Base-by-base conservation (phyloP, 2,113 vertebrate species). In the Hystrix cristata region DNA sequence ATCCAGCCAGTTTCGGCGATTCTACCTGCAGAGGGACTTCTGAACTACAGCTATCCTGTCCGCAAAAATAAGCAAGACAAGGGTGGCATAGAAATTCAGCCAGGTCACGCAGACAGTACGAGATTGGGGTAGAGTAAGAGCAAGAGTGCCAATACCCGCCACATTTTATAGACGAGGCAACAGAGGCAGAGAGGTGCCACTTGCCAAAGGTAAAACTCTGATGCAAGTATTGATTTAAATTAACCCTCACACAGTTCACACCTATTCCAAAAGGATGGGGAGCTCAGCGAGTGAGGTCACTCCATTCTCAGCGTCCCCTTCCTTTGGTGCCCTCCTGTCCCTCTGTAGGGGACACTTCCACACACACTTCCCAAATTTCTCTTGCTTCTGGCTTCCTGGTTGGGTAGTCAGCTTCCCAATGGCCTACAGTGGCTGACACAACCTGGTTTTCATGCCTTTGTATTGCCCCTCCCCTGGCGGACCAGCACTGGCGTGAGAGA, bases 201-300 rank as follows among this genome's bases (percentile, higher is more conserved):
- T 31, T 34, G 82, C 55, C 62, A 79, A 67, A 18, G 38, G 53
- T 60, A 89, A 38, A 53, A 19, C 46, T 57, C 48, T 19, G 7
- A 7, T 9, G 4, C 2, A 27, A 29, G 62, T 2, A 8, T 34
- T 46, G 65, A n/a, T 57, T 38, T 13, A 38, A 8, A 4, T 31
- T 7, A 46, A 21, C 13, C 34, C 84, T 8, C 14, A 4, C 1
- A 1, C 14, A 7, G 15, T 3, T 46, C 43, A 48, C 3, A 5
- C 55, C 0, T 2, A 1, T n/a, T 55, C 43, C 7, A 60, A 82
- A 69, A 62, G 74, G 46, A 46, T 0, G 15, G 81, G 48, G 10
- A 43, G 7, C 38, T 31, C 55, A 5, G 3, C 0, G n/a, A 21
- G 60, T 25, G 43, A 57, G 83, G 11, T 25, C 51, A 3, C 27